Evolutionary conservation across 2,888 invertebrate species (phyloP), one percentile per base, ranked within the genome.

Genomic region (Mystacides longicornis): DNA sequence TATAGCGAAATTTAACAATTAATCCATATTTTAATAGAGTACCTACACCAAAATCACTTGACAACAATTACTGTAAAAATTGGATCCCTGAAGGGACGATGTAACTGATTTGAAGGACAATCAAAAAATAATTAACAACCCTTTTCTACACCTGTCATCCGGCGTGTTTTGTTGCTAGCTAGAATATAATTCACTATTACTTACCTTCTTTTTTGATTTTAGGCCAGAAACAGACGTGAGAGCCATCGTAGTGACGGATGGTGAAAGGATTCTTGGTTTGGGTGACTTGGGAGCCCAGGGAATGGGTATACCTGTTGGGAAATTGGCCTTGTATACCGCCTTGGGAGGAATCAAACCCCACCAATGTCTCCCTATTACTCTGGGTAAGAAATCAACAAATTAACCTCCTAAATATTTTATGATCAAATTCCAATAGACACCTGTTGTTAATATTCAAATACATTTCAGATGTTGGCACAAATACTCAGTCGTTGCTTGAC

Each of bases 251-350:
- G 97, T 98, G 43, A 99, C 99, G 0, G 99, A 99, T 70, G 99
- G 99, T 16, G 98, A 99, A 72, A 82, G 99, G 54, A 99, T 99
- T 69, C 78, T 99, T 54, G 99, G 99, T 3, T 79, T 99, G 52
- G 99, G 99, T 2, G 99, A 99, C 74, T 79, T 98, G 62, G 99
- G 99, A 5, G 94, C 93, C 2, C 89, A 92, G 69, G 99, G 99
- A 11, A 99, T 99, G 96, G 99, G 98, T 62, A 99, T 99, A 66
- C 98, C 99, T 1, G 87, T 97, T 43, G 99, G 99, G 61, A 99
- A 99, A 75, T 77, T 99, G 62, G 84, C 97, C 2, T 79, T 99
- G 7, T 99, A 99, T 77, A 97, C 98, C 3, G 98, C 97, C 0
- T 78, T 99, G 56, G 98, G 94, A 21, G 97, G 96, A 57, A 92